Evolutionary conservation across 1,140 invertebrate genomes (phyloP).

Genomic region (Drosophila neocordata): DNA sequence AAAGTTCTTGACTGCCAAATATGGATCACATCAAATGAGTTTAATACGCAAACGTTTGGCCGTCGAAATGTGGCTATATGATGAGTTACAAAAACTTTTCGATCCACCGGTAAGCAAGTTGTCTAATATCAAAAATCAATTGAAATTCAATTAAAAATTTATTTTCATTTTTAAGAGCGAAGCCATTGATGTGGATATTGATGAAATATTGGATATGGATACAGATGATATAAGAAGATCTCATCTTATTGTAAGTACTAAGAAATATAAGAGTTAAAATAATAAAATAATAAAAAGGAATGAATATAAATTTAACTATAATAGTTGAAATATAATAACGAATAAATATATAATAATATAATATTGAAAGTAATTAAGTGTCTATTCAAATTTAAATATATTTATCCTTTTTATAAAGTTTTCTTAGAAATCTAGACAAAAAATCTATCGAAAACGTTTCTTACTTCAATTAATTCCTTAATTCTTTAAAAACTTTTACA

Average conservation of each 20-base stretch:
- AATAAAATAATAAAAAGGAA: too few relatives aligned
- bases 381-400: too few relatives aligned
- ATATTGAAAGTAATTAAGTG: too few relatives aligned
- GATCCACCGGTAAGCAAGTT: constrained; percentile 88
- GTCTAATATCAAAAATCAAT: not conserved
- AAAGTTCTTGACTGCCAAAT: constrained; percentile 98
- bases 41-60: constrained; percentile 96
- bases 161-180: constrained; percentile 74
- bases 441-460: too few relatives aligned
- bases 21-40: constrained; percentile 98
- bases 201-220: constrained; percentile 96
- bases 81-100: constrained; percentile 95
- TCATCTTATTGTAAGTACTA: constrained; percentile 89
- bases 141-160: not conserved
- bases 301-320: too few relatives aligned
- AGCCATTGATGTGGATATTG: constrained; percentile 96
- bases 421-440: too few relatives aligned
- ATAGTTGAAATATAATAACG: too few relatives aligned
- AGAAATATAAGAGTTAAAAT: not conserved
- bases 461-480: too few relatives aligned
- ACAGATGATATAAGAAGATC: constrained; percentile 91
- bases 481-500: too few relatives aligned
- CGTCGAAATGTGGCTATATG: constrained; percentile 99
- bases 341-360: too few relatives aligned
- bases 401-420: too few relatives aligned